Base-by-base conservation (phyloP, 2,113 vertebrate genomes). In the Tetrao urogallus region DNA sequence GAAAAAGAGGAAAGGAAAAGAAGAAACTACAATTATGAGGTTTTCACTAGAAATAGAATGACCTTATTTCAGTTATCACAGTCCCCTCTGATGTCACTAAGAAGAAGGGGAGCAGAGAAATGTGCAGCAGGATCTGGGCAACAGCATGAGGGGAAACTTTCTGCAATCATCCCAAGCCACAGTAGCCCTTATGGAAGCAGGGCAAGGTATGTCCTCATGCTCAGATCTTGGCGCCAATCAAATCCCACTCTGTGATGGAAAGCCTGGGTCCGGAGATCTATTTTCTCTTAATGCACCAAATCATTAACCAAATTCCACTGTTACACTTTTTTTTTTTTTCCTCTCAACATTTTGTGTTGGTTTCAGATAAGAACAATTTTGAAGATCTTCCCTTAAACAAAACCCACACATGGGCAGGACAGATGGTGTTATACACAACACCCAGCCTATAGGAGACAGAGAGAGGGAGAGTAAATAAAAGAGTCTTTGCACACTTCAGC, bases 21-120 rank as follows among this genome's bases (percentile, higher is more conserved):
- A 75, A 80, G 47, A 89, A 88, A 88, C 90, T 63, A 79, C 79
- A 48, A 69, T 32, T 77, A 79, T 86, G 75, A 80, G 88, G 82
- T 63, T 96, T 94, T 38, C 72, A 48, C 61, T 74, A 34, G 77
- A 91, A 94, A 85, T 1, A 52, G 58, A 91, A 86, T 22, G 16
- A 73, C 82, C 77, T 95, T 93, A 86, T 92, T 94, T 96, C 80
- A 64, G 77, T 83, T 82, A 94, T 94, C 93, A 85, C 84, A 78
- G 92, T 57, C 56, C 80, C 74, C 54, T 77, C n/a, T 61, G 54
- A 83, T 94, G 79, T 90, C 48, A 64, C 88, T 94, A 90, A 71
- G 73, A 86, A 50, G 20, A 22, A 91, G 66, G 27, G 22, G 24
- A 84, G 28, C 56, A 86, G 64, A 93, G 72, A 90, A 90, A 88